A percentile compares a stretch with the other conserved stretches of the same genome.
Conservation (phyloP, 2,888 invertebrate species). For the Lumbricus terrestris region DNA sequence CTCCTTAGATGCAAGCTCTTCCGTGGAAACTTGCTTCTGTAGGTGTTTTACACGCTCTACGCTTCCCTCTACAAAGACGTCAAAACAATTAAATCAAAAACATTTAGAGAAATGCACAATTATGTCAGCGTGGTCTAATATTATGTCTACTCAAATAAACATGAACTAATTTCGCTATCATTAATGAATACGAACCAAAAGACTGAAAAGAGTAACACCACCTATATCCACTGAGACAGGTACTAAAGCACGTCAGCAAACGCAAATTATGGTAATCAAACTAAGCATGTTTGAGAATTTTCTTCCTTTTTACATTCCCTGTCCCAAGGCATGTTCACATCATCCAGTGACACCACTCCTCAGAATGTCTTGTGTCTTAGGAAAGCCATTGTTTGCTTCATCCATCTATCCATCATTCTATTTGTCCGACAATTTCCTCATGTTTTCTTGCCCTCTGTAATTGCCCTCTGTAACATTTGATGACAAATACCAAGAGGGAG, state of each 20-base stretch:
- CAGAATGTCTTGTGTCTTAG: too few relatives aligned
- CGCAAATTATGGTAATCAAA: not conserved
- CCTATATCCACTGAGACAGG: not conserved
- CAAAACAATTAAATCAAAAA: not conserved
- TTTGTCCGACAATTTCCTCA: too few relatives aligned
- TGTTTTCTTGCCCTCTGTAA: too few relatives aligned
- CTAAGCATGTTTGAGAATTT: not conserved
- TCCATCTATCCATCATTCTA: too few relatives aligned
- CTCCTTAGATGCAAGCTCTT: not conserved
- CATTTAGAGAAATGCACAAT: not conserved
- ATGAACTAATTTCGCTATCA: not conserved
- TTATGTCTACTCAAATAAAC: not conserved
- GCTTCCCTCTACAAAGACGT: not conserved
- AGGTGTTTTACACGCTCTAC: not conserved
- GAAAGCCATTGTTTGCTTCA: too few relatives aligned
- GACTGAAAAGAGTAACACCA: not conserved
- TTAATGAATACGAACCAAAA: not conserved
- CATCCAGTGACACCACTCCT: too few relatives aligned
- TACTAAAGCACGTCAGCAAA: not conserved
- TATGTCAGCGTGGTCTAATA: not conserved
- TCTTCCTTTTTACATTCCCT: too few relatives aligned
- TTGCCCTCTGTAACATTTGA: too few relatives aligned
- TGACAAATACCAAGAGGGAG: too few relatives aligned
- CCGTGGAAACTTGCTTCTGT: not conserved
- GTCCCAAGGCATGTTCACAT: too few relatives aligned